Base-by-base conservation (phyloP, 1,140 invertebrate genomes). In the Trigoniulus corallinus region DNA sequence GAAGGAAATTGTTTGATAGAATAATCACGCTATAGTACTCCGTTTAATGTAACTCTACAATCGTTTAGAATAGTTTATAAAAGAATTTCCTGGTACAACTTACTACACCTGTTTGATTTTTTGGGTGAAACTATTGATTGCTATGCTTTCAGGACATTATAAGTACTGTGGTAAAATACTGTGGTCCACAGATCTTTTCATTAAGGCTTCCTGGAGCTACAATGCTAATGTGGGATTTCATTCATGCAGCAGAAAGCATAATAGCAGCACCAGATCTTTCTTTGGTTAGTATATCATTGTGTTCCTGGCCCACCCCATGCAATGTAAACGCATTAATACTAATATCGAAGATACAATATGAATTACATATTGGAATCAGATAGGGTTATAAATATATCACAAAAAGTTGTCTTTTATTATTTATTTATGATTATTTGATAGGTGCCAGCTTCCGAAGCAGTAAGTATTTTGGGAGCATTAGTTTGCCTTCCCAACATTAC, bases 391-490 rank as follows among this genome's bases (percentile, higher is more conserved):
- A n/a, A n/a, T n/a, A n/a, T n/a, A n/a, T n/a, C n/a, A n/a, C n/a
- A n/a, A n/a, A n/a, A n/a, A n/a, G n/a, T n/a, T n/a, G n/a, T n/a
- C n/a, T n/a, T n/a, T n/a, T n/a, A n/a, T 34, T 34, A 22, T 42
- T 58, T 27, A 50, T 29, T 13, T 39, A 25, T 27, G 18, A 23
- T 4, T 44, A 40, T 53, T 22, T 53, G 56, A 21, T 55, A 85
- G 76, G 80, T 82, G 51, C 89, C 91, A 1, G 74, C 88, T 53
- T 81, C 81, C 15, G 91, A 96, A 63, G 89, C 92, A 1, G 78
- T 91, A n/a, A 85, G 88, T 0, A 80, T 96, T 44, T 70, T 98
- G 4, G 89, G 88, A 1, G 81, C 83, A 0, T 67, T 96, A 40
- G 68, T 95, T 21, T 82, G 84, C 55, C 76, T 92, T 51, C 83